These are phyloP conservation scores for Drosophila hydei DNA, from an alignment of 1,140 invertebrate genomes.

Conservation along the genomic window DNA sequence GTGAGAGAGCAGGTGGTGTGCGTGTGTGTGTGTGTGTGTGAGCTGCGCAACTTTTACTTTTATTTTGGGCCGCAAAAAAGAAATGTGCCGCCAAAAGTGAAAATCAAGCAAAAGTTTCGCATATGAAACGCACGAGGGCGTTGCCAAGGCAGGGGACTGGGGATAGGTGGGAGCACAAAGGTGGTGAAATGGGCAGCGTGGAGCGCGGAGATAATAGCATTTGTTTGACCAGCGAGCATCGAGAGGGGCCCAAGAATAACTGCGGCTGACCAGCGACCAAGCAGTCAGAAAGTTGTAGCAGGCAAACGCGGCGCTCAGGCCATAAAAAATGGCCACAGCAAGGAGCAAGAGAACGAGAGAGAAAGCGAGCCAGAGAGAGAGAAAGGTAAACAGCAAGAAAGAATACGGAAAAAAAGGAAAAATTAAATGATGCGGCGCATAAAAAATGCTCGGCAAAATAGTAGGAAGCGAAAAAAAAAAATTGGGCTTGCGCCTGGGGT, in stretches of 20 bases:
- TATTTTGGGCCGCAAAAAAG: conserved; percentile 64
- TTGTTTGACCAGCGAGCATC: conserved; percentile 64
- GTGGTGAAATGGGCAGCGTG: neutral
- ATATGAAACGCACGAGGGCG: conserved; percentile 27
- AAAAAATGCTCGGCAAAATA: conserved; percentile 52
- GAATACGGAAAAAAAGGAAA: conserved; percentile 45
- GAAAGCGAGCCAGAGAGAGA: conserved; percentile 8
- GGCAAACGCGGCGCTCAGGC: conserved; percentile 54
- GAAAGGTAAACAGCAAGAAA: conserved; percentile 39
- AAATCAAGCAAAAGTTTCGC: conserved; percentile 70
- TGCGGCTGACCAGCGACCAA: conserved; percentile 82
- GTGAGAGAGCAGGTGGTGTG: neutral
- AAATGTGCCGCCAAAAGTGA: conserved; percentile 77
- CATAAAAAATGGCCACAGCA: conserved; percentile 44
- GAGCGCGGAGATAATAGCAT: conserved; percentile 54
- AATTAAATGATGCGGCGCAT: conserved; percentile 48
- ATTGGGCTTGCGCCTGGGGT: conserved; percentile 52
- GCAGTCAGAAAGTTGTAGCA: conserved; percentile 82
- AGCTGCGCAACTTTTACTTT: conserved; percentile 66
- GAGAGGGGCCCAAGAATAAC: conserved; percentile 68
- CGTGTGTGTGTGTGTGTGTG: neutral
- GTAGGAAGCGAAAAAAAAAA: conserved; percentile 55
- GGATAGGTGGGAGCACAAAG: neutral
- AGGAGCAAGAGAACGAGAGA: neutral
- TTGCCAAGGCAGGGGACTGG: conserved; percentile 13